Conservation (phyloP, 1,140 invertebrate genomes). For the Heliothis virescens region DNA sequence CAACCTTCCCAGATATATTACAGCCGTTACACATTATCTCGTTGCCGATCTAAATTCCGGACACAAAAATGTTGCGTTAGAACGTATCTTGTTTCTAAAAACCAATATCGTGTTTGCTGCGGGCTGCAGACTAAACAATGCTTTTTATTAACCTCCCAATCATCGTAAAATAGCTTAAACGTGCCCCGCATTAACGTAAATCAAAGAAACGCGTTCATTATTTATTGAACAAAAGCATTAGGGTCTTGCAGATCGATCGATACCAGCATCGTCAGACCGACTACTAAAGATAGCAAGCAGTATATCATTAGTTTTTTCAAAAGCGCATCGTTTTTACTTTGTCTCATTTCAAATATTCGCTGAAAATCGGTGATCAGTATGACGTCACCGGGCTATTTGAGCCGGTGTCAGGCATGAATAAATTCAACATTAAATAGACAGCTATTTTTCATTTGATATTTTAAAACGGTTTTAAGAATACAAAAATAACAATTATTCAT, state of each 20-base stretch:
- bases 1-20: constrained; percentile 45
- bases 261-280: constrained; percentile 47
- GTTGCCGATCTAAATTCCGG: constrained; percentile 42
- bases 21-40: constrained; percentile 38
- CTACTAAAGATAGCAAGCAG: constrained; percentile 39
- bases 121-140: constrained; percentile 41
- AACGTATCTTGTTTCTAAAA: constrained; percentile 34
- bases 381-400: constrained; percentile 33
- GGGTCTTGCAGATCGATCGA: constrained; percentile 55
- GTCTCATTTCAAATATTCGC: constrained; percentile 33
- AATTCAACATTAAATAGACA: constrained; percentile 14
- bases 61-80: constrained; percentile 35
- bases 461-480: neutral
- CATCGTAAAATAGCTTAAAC: constrained; percentile 48
- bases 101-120: constrained; percentile 36
- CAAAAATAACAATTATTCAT: constrained; percentile 8
- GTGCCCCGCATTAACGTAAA: constrained; percentile 54
- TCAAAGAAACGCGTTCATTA: constrained; percentile 59
- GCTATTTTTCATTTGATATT: constrained; percentile 16
- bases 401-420: constrained; percentile 32
- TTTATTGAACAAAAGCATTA: constrained; percentile 62
- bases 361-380: constrained; percentile 19
- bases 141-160: constrained; percentile 47
- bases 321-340: constrained; percentile 11
- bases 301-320: constrained; percentile 36